Percentiles rank a stretch among this genome's conserved stretches.
These are phyloP conservation scores for Cyprinodon diabolis DNA, from an alignment of 2,797 vertebrate species.

Conservation along the genomic window DNA sequence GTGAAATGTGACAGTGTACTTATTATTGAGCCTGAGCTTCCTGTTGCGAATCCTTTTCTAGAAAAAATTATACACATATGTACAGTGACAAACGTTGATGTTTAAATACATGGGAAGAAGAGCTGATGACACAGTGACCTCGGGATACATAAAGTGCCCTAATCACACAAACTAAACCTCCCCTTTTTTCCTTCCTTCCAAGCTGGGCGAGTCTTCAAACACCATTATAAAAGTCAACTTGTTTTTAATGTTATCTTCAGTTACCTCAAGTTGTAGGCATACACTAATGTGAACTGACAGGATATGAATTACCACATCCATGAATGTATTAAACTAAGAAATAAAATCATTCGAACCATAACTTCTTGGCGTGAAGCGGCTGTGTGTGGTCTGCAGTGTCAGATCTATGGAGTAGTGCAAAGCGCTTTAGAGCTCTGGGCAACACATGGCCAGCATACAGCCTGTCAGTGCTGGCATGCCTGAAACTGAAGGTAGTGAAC, in stretches of 20 bases:
- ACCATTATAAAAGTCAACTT: not conserved
- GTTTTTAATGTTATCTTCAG: conserved; percentile 1
- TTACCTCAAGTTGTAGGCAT: not conserved
- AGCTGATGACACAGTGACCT: not conserved
- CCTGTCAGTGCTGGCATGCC: conserved; percentile 43
- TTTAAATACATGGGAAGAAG: not conserved
- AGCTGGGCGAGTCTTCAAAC: not conserved
- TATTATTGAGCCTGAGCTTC: conserved; percentile 79
- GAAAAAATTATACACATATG: conserved; percentile 51
- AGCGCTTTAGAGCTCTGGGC: conserved; percentile 24
- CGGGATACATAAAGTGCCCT: not conserved
- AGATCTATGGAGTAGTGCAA: conserved; percentile 19
- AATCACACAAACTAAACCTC: not conserved
- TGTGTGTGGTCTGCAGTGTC: conserved; percentile 16
- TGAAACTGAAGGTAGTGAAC: conserved; percentile 16
- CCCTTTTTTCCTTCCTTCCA: not conserved
- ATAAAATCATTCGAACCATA: conserved; percentile 11
- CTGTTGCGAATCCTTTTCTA: conserved; percentile 80
- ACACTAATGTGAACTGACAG: not conserved
- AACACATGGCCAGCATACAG: conserved; percentile 37
- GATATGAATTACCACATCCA: not conserved
- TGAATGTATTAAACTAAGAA: conserved; percentile 9
- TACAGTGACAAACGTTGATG: conserved; percentile 12
- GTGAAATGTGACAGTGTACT: conserved; percentile 79
- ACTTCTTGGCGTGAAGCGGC: conserved; percentile 7